phyloP scores from a whole-genome alignment of 1,140 invertebrate genomes.

The Zaprionus vittiger region DNA sequence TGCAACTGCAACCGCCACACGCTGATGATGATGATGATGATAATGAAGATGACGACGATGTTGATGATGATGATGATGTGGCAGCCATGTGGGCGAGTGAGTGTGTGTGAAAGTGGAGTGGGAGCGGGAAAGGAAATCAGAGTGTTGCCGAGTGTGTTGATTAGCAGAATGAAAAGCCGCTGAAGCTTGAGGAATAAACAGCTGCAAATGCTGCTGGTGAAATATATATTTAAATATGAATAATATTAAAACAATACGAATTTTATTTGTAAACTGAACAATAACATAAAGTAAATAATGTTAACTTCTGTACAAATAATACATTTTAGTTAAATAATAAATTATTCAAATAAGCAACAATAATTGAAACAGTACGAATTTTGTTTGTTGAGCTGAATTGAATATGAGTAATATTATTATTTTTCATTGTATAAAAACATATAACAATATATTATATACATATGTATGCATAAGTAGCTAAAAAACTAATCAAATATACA shows the following conservation, averaged over 20 bases:
- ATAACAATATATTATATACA: too few species aligned
- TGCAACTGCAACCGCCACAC: slow-evolving; percentile 39
- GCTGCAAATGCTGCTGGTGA: neutral
- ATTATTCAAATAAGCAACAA: too few species aligned
- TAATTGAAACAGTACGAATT: too few species aligned
- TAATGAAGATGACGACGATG: slow-evolving; percentile 20
- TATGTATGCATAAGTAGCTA: too few species aligned
- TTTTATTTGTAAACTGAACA: too few species aligned
- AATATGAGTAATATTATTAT: too few species aligned
- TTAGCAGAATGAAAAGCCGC: slow-evolving; percentile 20
- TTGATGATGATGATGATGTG: slow-evolving; percentile 25
- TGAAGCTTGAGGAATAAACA: slow-evolving; percentile 8
- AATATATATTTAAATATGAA: neutral
- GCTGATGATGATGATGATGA: slow-evolving; percentile 10
- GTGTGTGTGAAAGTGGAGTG: neutral
- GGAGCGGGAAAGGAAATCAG: slow-evolving; percentile 1
- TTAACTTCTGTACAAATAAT: too few species aligned
- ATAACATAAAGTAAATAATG: too few species aligned
- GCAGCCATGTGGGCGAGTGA: slow-evolving; percentile 9
- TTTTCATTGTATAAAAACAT: too few species aligned
- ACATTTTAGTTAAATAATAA: too few species aligned
- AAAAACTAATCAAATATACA: too few species aligned
- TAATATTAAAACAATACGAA: neutral
- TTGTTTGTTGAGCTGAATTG: too few species aligned
- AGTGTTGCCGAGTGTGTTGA: slow-evolving; percentile 32